Evolutionary conservation across 64 coral and sea anemone genomes (phyloP), one percentile per base, ranked within the genome.

Genomic region (Pocillopora damicornis): DNA sequence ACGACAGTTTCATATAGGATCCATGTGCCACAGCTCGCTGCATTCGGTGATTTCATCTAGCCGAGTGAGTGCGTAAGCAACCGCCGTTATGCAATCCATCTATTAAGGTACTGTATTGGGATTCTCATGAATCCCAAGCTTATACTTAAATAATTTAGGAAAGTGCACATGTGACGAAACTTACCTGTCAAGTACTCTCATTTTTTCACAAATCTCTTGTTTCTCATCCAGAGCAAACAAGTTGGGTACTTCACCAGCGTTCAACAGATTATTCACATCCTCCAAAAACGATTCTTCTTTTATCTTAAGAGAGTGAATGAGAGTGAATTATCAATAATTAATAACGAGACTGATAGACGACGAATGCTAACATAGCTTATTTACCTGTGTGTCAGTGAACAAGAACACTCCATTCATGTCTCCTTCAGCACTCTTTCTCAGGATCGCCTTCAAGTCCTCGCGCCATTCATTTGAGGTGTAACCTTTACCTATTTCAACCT

Each of bases 251-350:
- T 99, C 97, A 75, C 97, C 97, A 35, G 97, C 97, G 71, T 99
- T 99, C 88, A 99, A 69, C 63, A 99, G 74, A 61, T 99, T 99
- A 76, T 95, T 99, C 7, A 99, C 91, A 75, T 99, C 97, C 80
- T 99, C 97, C 63, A 99, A 71, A 65, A 99, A 99, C 8, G 97
- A 99, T 66, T 99, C 97, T 60, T 99, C 97, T 95, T 99, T 99
- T 56, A 99, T 99, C 94, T 95, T 58, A 1, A 77, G 69, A 13
- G 67, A 51, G 2, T 51, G 42, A 51, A 51, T 51, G 42, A 7
- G 42, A 51, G 42, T 51, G 42, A 51, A 51, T 51, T 51, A 51
- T 51, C 42, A 51, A 51, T 51, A 51, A 51, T 51, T 51, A 51
- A 1, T 51, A 51, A 2, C 42, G 7, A 7, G 42, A 7, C 42